Conservation (phyloP, 2,113 vertebrate genomes). For the Callithrix jacchus region DNA sequence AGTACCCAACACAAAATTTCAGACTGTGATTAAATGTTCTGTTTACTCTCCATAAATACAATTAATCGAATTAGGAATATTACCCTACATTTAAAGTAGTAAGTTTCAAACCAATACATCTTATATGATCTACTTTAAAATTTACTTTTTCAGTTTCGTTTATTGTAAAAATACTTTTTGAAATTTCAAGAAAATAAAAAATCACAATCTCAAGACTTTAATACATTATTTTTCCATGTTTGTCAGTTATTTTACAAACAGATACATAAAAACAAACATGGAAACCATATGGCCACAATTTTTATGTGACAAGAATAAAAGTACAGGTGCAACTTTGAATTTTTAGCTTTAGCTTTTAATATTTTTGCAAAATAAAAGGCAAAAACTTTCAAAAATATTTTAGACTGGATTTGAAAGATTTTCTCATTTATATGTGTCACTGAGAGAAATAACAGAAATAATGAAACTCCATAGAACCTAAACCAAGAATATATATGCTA, state of each 20-base stretch:
- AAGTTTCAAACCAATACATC: constrained; percentile 13
- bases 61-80: constrained; percentile 15
- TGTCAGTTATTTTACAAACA: constrained; percentile 23
- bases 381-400: constrained; percentile 41
- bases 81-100: constrained; percentile 12
- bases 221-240: constrained; percentile 29
- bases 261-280: not conserved
- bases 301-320: constrained; percentile 2
- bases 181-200: constrained; percentile 25
- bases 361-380: not conserved
- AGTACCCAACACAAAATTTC: not conserved
- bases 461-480: not conserved
- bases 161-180: not conserved
- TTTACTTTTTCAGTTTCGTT: not conserved
- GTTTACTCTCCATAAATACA: not conserved
- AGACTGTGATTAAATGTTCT: not conserved
- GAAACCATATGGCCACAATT: not conserved
- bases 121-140: not conserved
- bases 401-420: not conserved
- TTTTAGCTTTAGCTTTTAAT: constrained; percentile 12
- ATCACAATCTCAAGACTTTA: not conserved
- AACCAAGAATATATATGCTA: not conserved
- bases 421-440: not conserved
- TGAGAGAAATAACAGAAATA: constrained; percentile 39
- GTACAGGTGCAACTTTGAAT: not conserved